These are phyloP conservation scores for Notothenia rossii DNA, from an alignment of 2,113 vertebrate genomes.

Conservation along the genomic window DNA sequence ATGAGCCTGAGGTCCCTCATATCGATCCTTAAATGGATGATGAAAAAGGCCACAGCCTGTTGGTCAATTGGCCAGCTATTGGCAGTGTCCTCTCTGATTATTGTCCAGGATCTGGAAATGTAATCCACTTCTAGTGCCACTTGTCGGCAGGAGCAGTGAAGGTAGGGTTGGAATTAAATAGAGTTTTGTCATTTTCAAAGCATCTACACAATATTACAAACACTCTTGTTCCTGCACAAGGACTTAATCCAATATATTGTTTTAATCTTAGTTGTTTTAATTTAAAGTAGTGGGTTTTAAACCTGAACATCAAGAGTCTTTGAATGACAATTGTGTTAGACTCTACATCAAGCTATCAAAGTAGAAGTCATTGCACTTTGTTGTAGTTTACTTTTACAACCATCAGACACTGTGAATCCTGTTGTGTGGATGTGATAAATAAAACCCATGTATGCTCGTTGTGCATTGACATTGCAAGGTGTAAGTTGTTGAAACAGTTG, in stretches of 20 bases:
- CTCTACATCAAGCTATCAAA: background rate
- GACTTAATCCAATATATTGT: background rate
- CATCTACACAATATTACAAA: slow-evolving; percentile 14
- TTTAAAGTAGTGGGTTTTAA: background rate
- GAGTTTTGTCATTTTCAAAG: slow-evolving; percentile 25
- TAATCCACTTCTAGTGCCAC: slow-evolving; percentile 62
- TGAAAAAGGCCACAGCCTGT: slow-evolving; percentile 68
- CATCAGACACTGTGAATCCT: background rate
- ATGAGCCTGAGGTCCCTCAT: slow-evolving; percentile 68
- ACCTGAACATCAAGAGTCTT: background rate
- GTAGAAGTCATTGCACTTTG: background rate
- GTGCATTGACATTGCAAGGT: background rate
- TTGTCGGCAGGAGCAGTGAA: slow-evolving; percentile 49
- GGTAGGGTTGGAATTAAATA: slow-evolving; percentile 16
- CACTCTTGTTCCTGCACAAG: slow-evolving; percentile 5
- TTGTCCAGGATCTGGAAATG: slow-evolving; percentile 39
- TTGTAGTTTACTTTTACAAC: background rate
- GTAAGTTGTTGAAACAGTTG: background rate
- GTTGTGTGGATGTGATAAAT: background rate
- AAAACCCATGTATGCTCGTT: background rate
- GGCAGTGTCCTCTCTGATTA: slow-evolving; percentile 65
- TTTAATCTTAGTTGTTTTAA: background rate
- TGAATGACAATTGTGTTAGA: background rate
- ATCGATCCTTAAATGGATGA: slow-evolving; percentile 80
- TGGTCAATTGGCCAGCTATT: slow-evolving; percentile 66